A percentile compares a stretch with the other conserved stretches of the same genome.
Conservation (phyloP, 2,888 invertebrate species). For the Platerodrilus igneus region DNA sequence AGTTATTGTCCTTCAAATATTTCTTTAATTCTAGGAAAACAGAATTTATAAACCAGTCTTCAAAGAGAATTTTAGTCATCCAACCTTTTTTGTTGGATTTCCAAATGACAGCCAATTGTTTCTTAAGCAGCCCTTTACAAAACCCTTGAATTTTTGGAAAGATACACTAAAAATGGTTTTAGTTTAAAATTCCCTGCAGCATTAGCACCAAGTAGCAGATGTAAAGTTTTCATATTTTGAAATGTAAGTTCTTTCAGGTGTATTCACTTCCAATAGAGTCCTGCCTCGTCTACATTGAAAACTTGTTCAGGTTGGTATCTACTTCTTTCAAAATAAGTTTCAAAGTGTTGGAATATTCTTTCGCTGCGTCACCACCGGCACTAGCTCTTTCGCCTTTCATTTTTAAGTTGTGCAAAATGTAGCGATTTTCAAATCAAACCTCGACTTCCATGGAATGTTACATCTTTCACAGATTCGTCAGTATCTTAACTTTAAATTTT, state of each 20-base stretch:
- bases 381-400: no score
- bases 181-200: no score
- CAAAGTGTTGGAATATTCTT: constrained; percentile 1
- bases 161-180: no score
- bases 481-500: constrained; percentile 25
- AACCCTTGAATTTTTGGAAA: no score
- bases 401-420: no score
- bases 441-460: no score
- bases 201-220: no score
- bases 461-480: no score
- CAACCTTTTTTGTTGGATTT: constrained; percentile 35
- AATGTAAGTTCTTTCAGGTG: no score
- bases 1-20: constrained; percentile 21
- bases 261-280: constrained; percentile 22
- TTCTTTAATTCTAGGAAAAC: constrained; percentile 24
- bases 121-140: constrained; percentile 30
- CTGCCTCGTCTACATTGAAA: constrained; percentile 24
- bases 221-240: no score
- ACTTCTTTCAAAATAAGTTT: constrained; percentile 1
- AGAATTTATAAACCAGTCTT: constrained; percentile 20
- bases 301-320: constrained; percentile 16
- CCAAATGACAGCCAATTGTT: constrained; percentile 38
- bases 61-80: constrained; percentile 14
- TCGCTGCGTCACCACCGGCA: no score
- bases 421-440: no score